Evolutionary conservation across 2,888 invertebrate species (phyloP).

Genomic region (Idaea dimidiata): DNA sequence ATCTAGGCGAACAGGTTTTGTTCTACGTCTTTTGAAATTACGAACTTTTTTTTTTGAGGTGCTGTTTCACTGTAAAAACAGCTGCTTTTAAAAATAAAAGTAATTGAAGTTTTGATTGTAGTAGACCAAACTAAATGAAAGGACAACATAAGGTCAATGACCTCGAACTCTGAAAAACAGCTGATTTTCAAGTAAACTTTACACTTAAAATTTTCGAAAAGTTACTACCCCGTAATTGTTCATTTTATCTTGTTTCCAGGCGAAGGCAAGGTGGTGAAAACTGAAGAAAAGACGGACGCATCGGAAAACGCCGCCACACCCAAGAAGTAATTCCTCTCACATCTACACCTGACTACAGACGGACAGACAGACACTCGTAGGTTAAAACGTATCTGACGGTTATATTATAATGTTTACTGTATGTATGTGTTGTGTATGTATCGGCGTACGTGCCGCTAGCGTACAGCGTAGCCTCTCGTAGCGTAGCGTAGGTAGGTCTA

Average conservation of each 20-base stretch:
- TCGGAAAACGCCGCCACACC: slow-evolving; percentile 46
- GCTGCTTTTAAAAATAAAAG: too few species aligned
- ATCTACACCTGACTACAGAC: background rate
- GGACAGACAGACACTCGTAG: background rate
- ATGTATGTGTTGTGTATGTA: slow-evolving; percentile 43
- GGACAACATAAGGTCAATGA: too few species aligned
- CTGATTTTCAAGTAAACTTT: too few species aligned
- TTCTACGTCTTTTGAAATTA: too few species aligned
- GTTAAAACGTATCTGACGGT: slow-evolving; percentile 17
- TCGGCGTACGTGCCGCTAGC: slow-evolving; percentile 32
- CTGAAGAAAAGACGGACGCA: slow-evolving; percentile 72
- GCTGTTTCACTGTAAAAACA: too few species aligned
- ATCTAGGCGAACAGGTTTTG: too few species aligned
- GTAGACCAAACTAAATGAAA: too few species aligned
- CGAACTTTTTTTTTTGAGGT: too few species aligned
- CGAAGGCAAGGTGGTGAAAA: slow-evolving; percentile 75
- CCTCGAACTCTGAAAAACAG: too few species aligned
- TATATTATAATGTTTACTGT: slow-evolving; percentile 19
- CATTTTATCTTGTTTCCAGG: slow-evolving; percentile 45
- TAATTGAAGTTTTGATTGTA: too few species aligned
- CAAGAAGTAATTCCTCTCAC: slow-evolving; percentile 53
- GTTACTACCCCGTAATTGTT: too few species aligned
- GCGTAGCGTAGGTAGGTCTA: slow-evolving; percentile 32
- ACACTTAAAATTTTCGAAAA: too few species aligned
- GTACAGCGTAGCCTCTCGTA: slow-evolving; percentile 40